phyloP scores from a whole-genome alignment of 2,113 vertebrate genomes.

The Trematocara marginatum region DNA sequence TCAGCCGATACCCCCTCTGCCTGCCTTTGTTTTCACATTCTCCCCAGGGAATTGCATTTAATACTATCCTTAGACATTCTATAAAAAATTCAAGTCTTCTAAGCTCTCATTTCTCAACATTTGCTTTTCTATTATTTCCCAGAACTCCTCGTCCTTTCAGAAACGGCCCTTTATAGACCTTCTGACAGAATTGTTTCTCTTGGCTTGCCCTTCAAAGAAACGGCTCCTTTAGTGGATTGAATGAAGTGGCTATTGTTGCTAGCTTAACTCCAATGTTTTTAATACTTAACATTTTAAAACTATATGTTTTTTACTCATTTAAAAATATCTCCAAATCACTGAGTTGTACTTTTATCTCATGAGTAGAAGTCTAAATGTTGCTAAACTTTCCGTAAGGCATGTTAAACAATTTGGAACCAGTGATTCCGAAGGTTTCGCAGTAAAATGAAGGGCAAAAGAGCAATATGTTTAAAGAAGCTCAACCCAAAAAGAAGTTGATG shows the following conservation, averaged over 20 bases:
- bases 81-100: conserved; percentile 53
- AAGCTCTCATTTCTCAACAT: conserved; percentile 67
- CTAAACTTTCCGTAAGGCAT: background rate
- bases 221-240: conserved; percentile 39
- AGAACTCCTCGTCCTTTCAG: conserved; percentile 49
- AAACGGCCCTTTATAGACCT: conserved; percentile 46
- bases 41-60: conserved; percentile 49
- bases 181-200: conserved; percentile 60
- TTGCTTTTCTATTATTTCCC: conserved; percentile 67
- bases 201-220: conserved; percentile 52
- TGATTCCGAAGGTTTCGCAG: conserved; percentile 92
- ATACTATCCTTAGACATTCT: conserved; percentile 51
- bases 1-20: conserved; percentile 42
- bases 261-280: conserved; percentile 41
- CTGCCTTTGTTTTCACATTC: conserved; percentile 51
- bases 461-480: conserved; percentile 87
- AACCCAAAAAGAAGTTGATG: conserved; percentile 84
- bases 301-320: background rate
- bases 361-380: background rate
- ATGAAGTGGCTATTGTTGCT: conserved; percentile 53
- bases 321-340: background rate
- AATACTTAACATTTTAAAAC: conserved; percentile 9
- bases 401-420: conserved; percentile 74
- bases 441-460: conserved; percentile 92
- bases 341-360: background rate